Evolutionary conservation across 1,140 invertebrate species (phyloP), one percentile per base, ranked within the genome.

Genomic region (Oryzaephilus surinamensis): DNA sequence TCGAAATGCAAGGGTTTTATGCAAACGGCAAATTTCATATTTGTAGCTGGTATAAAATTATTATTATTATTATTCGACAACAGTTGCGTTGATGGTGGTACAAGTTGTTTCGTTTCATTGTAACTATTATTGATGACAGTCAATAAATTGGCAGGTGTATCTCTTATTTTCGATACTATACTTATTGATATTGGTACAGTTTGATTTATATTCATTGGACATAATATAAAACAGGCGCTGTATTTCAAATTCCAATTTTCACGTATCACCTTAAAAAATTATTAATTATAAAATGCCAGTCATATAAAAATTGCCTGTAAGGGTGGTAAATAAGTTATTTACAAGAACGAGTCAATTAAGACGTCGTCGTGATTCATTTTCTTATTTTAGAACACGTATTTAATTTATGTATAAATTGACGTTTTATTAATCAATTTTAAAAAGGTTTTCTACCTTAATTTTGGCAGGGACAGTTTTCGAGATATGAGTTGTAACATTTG

Each of bases 241-340:
- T 91, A 95, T 55, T 89, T 89, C 2, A 93, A 63, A 60, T 91
- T 93, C 89, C 89, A 95, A 61, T 93, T 92, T 62, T 95, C 90
- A 16, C 87, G 68, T 18, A 94, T 93, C 0, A 84, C 73, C 74
- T 83, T 44, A 31, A 63, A 54, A 40, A 34, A 45, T n/a, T n/a
- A n/a, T n/a, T n/a, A 37, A 40, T 39, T 18, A 7, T 24, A 20
- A n/a, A n/a, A n/a, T n/a, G n/a, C n/a, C n/a, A n/a, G n/a, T n/a
- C n/a, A n/a, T n/a, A n/a, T n/a, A n/a, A 29, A 29, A 16, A 32
- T 32, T 32, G 6, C 12, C 12, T 11, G n/a, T 14, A 11, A 7
- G 7, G 6, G 28, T 30, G 28, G n/a, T n/a, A n/a, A n/a, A n/a
- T n/a, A n/a, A n/a, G n/a, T n/a, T n/a, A n/a, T n/a, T n/a, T n/a